A percentile compares a stretch with the other conserved stretches of the same genome.
Evolutionary conservation across 2,113 vertebrate genomes (phyloP).

Genomic region (Haemorhous mexicanus): DNA sequence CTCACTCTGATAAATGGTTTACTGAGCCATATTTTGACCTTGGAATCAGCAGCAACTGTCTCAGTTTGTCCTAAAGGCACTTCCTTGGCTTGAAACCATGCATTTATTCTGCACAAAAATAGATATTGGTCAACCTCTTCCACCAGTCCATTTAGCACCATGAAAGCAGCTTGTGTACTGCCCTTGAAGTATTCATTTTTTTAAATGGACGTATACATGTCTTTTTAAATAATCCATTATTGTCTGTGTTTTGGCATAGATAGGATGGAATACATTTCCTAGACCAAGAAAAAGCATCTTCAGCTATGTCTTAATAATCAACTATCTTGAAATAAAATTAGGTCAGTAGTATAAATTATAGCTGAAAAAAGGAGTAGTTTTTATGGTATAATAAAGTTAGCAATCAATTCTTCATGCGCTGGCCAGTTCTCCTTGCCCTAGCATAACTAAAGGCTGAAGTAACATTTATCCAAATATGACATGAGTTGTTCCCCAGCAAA

Average conservation of each 20-base stretch:
- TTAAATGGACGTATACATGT: neutral
- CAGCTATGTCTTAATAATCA: neutral
- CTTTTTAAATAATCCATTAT: neutral
- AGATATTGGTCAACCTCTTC: neutral
- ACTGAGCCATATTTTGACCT: neutral
- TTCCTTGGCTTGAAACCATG: neutral
- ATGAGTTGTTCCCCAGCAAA: neutral
- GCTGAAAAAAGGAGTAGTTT: neutral
- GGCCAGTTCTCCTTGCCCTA: neutral
- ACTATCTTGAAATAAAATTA: neutral
- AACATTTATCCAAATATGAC: neutral
- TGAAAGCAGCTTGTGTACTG: neutral
- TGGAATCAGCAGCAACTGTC: neutral
- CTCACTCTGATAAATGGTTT: neutral
- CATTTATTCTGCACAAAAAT: constrained; percentile 1
- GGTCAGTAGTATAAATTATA: neutral
- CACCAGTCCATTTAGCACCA: neutral
- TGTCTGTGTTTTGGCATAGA: neutral
- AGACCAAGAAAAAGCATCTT: neutral
- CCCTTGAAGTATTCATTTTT: neutral
- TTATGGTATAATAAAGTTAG: neutral
- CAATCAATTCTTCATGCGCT: neutral
- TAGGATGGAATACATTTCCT: neutral
- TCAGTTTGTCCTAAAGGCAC: neutral
- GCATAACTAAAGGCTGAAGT: neutral